A percentile compares a stretch with the other conserved stretches of the same genome.
These are phyloP conservation scores for Drosophila lini DNA, from an alignment of 1,140 invertebrate species.

Conservation along the genomic window DNA sequence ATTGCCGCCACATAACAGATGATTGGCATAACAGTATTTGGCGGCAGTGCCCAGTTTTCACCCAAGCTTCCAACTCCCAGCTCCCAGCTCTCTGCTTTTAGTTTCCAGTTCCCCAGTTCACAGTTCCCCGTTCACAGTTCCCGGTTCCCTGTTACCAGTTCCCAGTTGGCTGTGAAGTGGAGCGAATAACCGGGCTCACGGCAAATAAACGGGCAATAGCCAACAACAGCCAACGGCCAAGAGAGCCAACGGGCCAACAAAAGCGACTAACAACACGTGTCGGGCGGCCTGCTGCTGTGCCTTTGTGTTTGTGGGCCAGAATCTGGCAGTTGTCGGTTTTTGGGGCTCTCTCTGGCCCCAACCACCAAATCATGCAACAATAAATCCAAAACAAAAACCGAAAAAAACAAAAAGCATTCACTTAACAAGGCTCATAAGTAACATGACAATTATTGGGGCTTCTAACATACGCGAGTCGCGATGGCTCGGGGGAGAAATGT, in stretches of 20 bases:
- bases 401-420: constrained; percentile 10
- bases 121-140: too few species aligned
- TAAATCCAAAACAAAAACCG: constrained; percentile 31
- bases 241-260: constrained; percentile 12
- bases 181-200: constrained; percentile 22
- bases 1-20: constrained; percentile 26
- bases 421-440: constrained; percentile 21
- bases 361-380: constrained; percentile 13
- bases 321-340: constrained; percentile 5
- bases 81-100: neutral
- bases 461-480: constrained; percentile 11
- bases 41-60: constrained; percentile 9
- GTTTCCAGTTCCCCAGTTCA: neutral
- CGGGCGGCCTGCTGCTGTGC: constrained; percentile 28
- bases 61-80: neutral
- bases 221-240: constrained; percentile 5
- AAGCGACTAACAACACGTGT: constrained; percentile 34
- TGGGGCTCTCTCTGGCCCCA: neutral
- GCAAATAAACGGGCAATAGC: constrained; percentile 16
- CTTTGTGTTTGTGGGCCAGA: constrained; percentile 28
- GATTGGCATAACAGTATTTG: constrained; percentile 39
- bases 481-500: constrained; percentile 5
- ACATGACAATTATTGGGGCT: constrained; percentile 33
- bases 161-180: constrained; percentile 32
- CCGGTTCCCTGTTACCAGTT: neutral